phyloP scores from a whole-genome alignment of 1,140 invertebrate species.

The Chrysopa pallens region DNA sequence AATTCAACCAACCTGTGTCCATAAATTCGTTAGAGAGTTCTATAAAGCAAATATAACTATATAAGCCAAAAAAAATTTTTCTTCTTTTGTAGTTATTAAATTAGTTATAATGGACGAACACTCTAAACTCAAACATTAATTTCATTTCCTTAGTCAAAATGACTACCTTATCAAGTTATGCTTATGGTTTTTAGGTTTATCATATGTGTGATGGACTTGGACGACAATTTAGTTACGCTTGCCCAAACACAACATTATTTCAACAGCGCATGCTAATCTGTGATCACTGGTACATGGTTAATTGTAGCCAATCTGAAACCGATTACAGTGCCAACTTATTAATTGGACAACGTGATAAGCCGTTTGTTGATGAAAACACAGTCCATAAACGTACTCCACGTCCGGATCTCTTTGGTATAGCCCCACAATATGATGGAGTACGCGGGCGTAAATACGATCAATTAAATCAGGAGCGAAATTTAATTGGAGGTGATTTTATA shows the following conservation, averaged over 20 bases:
- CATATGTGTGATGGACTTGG: constrained; percentile 59
- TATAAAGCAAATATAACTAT: too few species aligned
- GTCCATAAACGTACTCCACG: constrained; percentile 36
- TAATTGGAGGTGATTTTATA: too few species aligned
- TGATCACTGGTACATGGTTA: constrained; percentile 71
- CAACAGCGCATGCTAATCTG: constrained; percentile 63
- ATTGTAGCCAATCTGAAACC: constrained; percentile 44
- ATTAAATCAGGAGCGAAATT: too few species aligned
- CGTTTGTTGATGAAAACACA: constrained; percentile 41
- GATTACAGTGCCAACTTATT: constrained; percentile 49
- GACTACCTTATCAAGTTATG: too few species aligned
- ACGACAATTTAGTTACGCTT: constrained; percentile 53
- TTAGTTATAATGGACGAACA: too few species aligned
- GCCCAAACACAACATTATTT: constrained; percentile 59
- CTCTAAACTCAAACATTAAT: too few species aligned
- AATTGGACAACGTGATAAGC: constrained; percentile 47
- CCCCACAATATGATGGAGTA: constrained; percentile 7
- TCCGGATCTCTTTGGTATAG: constrained; percentile 33
- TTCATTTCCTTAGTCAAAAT: too few species aligned
- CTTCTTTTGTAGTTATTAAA: too few species aligned
- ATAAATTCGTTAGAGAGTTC: too few species aligned
- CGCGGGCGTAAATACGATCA: background rate
- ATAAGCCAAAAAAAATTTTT: too few species aligned
- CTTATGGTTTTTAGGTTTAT: constrained; percentile 34
- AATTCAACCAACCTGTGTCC: too few species aligned